These are phyloP conservation scores for Cyprinus carpio DNA, from an alignment of 2,113 vertebrate genomes.

Conservation along the genomic window DNA sequence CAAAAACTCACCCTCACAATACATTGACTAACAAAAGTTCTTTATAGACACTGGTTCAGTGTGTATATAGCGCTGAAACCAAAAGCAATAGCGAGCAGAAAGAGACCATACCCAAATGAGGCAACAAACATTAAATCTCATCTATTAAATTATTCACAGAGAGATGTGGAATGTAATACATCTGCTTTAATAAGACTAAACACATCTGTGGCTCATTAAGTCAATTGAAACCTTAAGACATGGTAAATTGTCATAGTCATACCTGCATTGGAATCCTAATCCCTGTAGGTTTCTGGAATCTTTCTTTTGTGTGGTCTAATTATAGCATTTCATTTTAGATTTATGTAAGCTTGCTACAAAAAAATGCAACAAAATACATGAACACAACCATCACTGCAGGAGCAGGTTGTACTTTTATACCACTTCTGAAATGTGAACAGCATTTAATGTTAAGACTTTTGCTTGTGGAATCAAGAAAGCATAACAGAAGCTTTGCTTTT, in stretches of 20 bases:
- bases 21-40: background rate
- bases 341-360: background rate
- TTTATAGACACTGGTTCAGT: background rate
- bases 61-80: background rate
- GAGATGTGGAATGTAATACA: background rate
- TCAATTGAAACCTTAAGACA: background rate
- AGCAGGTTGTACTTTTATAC: background rate
- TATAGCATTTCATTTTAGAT: background rate
- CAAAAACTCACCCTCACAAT: background rate
- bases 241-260: background rate
- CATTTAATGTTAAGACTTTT: conserved; percentile 13
- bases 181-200: conserved; percentile 5
- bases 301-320: conserved; percentile 12
- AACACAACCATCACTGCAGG: background rate
- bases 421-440: background rate
- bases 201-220: background rate
- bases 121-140: background rate
- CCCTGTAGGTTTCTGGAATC: too few species aligned
- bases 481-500: background rate
- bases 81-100: background rate
- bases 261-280: background rate
- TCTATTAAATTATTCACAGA: background rate
- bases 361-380: background rate
- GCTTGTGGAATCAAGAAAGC: background rate
- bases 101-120: background rate